A percentile compares a stretch with the other conserved stretches of the same genome.
Conservation (phyloP, 2,797 vertebrate species). For the Staurois parvus region DNA sequence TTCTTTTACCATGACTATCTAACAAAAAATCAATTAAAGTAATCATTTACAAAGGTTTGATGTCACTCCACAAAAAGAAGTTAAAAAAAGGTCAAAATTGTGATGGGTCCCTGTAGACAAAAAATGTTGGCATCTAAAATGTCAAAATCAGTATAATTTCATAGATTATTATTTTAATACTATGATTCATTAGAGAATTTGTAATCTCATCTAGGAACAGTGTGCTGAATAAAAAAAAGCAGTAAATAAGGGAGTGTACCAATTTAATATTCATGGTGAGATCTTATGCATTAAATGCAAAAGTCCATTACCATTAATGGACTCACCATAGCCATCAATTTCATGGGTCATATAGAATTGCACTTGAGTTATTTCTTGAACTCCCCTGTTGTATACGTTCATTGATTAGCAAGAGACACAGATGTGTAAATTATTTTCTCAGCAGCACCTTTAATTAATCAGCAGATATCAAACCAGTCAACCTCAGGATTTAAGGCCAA, state of each 20-base stretch:
- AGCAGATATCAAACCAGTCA: background rate
- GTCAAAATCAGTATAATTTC: background rate
- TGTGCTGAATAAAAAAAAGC: background rate
- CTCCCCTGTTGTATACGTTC: background rate
- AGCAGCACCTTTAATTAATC: constrained; percentile 1
- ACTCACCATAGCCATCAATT: constrained; percentile 8
- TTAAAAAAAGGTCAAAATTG: background rate
- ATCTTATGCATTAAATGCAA: constrained; percentile 10
- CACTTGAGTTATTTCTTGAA: constrained; percentile 9
- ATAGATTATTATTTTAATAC: constrained; percentile 12
- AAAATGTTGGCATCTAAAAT: background rate
- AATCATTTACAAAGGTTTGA: constrained; percentile 7
- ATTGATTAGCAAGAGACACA: background rate
- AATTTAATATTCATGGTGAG: constrained; percentile 23
- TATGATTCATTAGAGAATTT: background rate
- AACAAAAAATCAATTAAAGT: background rate
- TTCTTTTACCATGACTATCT: constrained; percentile 10
- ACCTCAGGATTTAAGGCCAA: too few species aligned
- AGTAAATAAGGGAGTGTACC: background rate
- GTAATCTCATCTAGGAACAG: background rate
- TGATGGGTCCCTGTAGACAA: background rate
- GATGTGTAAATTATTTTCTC: constrained; percentile 6
- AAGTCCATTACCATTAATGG: constrained; percentile 29
- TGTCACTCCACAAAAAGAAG: constrained; percentile 8
- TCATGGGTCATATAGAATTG: constrained; percentile 26